These are phyloP conservation scores for Silurus asotus DNA, from an alignment of 2,113 vertebrate genomes.

Conservation along the genomic window DNA sequence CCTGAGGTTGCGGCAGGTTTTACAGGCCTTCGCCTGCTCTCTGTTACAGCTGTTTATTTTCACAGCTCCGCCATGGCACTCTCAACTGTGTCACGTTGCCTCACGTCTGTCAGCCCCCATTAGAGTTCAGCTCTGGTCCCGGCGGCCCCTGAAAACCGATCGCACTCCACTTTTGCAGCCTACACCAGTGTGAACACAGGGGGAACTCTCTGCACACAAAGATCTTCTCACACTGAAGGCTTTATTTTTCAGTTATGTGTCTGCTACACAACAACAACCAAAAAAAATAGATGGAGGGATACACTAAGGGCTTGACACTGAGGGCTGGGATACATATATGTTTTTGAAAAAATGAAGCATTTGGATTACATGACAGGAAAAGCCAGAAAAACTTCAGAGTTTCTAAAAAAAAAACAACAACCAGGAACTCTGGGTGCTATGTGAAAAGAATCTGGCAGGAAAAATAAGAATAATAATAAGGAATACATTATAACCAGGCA, in stretches of 20 bases:
- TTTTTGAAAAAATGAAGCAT: neutral
- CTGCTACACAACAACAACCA: slow-evolving; percentile 6
- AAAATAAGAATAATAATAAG: slow-evolving; percentile 47
- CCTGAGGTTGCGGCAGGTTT: slow-evolving; percentile 60
- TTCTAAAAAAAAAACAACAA: slow-evolving; percentile 27
- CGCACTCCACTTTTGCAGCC: slow-evolving; percentile 45
- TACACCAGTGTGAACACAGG: slow-evolving; percentile 12
- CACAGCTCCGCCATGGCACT: slow-evolving; percentile 65
- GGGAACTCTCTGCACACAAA: slow-evolving; percentile 9
- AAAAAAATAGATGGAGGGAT: slow-evolving; percentile 31
- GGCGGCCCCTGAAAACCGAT: slow-evolving; percentile 58
- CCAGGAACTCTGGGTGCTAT: slow-evolving; percentile 14
- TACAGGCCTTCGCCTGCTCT: slow-evolving; percentile 54
- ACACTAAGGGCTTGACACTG: slow-evolving; percentile 9
- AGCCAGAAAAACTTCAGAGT: slow-evolving; percentile 26
- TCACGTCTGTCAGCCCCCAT: slow-evolving; percentile 71
- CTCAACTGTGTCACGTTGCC: slow-evolving; percentile 39
- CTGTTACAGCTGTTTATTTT: slow-evolving; percentile 73
- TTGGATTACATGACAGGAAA: slow-evolving; percentile 24
- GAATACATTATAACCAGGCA: neutral
- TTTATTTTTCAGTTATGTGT: slow-evolving; percentile 14
- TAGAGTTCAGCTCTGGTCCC: slow-evolving; percentile 60
- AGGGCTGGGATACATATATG: slow-evolving; percentile 17
- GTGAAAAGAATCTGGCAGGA: slow-evolving; percentile 43
- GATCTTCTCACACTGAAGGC: slow-evolving; percentile 34